Base-by-base conservation (phyloP, 1,140 invertebrate species). In the Cotesia vestalis region DNA sequence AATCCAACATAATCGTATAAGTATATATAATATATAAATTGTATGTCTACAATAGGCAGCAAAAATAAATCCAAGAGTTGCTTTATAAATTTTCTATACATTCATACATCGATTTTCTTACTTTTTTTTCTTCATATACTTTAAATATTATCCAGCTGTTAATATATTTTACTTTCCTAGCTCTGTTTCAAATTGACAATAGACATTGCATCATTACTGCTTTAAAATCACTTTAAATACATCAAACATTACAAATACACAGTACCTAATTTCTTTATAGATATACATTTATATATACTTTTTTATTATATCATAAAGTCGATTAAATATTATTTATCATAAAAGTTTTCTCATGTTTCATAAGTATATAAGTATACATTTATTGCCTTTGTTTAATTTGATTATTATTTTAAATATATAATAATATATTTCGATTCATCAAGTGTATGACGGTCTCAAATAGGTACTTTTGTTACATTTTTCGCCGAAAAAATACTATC, bases 221-320 rank as follows among this genome's bases (percentile, higher is more conserved):
- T 55, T 55, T 5, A 5, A 55, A 55, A 55, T 55, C 14, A 55
- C 6, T n/a, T 55, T n/a, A 12, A 3, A 55, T 55, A 55, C 53
- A 55, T 55, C 53, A 55, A 55, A 51, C 34, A 66, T 66, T 27
- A 66, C 64, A 66, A 46, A 52, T 38, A 66, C 40, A 66, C 27
- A 27, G 27, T 27, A 2, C 34, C 34, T 53, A 9, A 52, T 66
- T 52, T 53, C 3, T 46, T 55, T 38, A 68, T 52, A 68, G 34
- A 68, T 55, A 57, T 27, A 36, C 27, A 34, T 55, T 34, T 57
- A 27, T 55, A 53, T 53, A 55, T 35, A 57, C 51, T 68, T 55
- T 35, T 5, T 20, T 17, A 57, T 55, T 36, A 68, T 51, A 53
- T 53, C 59, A 55, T 55, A 68, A n/a, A n/a, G 17, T 4, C 4